Percentiles rank a stretch among this genome's conserved stretches.
Evolutionary conservation across 2,797 vertebrate species (phyloP).

Genomic region (Buceros bicornis): DNA sequence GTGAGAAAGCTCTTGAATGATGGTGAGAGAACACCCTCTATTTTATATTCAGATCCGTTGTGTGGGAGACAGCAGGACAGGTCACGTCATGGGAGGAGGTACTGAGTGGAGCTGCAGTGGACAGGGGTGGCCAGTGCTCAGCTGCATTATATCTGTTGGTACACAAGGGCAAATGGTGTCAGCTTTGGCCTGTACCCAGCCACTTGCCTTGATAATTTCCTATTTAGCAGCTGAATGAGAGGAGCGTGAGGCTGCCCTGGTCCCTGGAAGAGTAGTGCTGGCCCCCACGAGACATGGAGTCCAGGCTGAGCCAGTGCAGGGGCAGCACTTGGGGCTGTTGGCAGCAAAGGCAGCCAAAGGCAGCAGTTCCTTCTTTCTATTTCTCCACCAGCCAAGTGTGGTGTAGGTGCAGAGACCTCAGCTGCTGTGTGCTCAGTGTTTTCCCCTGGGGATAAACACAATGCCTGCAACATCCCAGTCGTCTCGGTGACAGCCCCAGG

Average conservation of each 20-base stretch:
- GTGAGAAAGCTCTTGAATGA: background rate
- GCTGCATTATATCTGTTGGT: background rate
- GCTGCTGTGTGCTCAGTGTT: background rate
- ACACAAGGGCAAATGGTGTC: background rate
- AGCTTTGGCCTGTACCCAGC: background rate
- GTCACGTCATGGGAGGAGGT: fast-evolving
- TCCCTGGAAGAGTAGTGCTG: background rate
- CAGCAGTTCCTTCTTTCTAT: background rate
- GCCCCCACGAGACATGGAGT: fast-evolving
- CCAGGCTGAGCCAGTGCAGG: fast-evolving
- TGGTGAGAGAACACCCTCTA: background rate
- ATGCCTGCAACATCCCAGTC: background rate
- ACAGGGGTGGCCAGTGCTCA: background rate
- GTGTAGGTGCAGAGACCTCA: background rate
- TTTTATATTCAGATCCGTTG: background rate
- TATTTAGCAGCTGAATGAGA: background rate
- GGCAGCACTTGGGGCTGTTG: no score
- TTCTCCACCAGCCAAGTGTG: background rate
- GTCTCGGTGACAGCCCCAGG: background rate
- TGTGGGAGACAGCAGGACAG: background rate
- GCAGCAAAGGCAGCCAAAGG: background rate
- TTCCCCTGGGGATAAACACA: background rate
- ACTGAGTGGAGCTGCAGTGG: background rate
- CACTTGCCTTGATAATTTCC: background rate
- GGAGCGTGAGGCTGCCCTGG: background rate